Conservation (phyloP, 2,888 invertebrate species). For the Lithophane leautieri region DNA sequence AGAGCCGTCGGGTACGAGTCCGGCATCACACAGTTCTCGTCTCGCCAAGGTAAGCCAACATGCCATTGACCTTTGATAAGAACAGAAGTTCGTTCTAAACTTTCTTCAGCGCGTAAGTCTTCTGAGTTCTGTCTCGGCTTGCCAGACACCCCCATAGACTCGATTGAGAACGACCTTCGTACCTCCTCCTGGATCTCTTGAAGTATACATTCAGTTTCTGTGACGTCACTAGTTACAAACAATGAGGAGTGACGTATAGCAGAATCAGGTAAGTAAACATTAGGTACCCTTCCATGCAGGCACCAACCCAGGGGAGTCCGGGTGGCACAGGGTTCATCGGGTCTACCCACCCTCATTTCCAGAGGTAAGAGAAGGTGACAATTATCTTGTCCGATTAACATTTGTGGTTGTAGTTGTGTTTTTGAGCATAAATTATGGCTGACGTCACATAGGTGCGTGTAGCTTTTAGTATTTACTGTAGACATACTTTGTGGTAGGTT, state of each 20-base stretch:
- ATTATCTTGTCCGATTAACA: slow-evolving; percentile 2
- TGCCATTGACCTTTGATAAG: background rate
- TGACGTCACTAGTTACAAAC: background rate
- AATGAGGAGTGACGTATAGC: background rate
- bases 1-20: background rate
- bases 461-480: no score
- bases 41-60: background rate
- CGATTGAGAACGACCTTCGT: background rate
- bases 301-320: background rate
- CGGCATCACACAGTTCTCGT: background rate
- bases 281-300: background rate
- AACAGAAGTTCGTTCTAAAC: background rate
- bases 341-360: background rate
- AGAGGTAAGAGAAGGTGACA: slow-evolving; percentile 2
- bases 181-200: slow-evolving; percentile 1
- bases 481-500: background rate
- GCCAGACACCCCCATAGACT: background rate
- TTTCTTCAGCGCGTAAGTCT: background rate
- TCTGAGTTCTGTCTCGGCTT: background rate
- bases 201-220: background rate
- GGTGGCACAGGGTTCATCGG: background rate
- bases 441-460: background rate
- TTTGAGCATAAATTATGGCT: background rate
- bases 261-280: background rate
- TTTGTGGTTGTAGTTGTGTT: background rate